These are phyloP conservation scores for Lacanobia wlatinum DNA, from an alignment of 2,888 invertebrate species.

Conservation along the genomic window DNA sequence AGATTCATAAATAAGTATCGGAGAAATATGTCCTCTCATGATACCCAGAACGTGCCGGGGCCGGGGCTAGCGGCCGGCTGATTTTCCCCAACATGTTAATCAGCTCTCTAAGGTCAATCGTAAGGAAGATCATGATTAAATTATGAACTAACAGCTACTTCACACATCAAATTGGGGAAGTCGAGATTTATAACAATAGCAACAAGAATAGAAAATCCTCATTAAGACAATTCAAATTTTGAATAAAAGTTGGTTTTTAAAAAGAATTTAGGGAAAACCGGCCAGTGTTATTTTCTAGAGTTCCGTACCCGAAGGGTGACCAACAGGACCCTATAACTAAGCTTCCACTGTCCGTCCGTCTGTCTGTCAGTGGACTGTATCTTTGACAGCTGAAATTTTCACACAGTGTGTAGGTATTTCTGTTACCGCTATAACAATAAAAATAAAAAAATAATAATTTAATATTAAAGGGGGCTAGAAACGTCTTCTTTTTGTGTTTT, in stretches of 20 bases:
- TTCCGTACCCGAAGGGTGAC: too few relatives aligned
- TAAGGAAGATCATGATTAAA: constrained; percentile 18
- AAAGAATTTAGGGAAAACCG: not conserved
- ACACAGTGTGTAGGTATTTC: too few relatives aligned
- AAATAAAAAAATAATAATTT: too few relatives aligned
- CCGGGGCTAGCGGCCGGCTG: not conserved
- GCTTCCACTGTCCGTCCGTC: too few relatives aligned
- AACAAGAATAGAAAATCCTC: not conserved
- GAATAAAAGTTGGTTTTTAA: not conserved
- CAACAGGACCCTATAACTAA: too few relatives aligned
- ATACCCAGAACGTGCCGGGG: constrained; percentile 14
- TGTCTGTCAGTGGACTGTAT: too few relatives aligned
- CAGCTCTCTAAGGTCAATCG: constrained; percentile 27
- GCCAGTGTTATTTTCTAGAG: not conserved
- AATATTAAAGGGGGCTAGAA: too few relatives aligned
- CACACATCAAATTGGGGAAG: not conserved
- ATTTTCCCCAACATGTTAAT: constrained; percentile 38
- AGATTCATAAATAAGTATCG: constrained; percentile 3
- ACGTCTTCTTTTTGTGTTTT: too few relatives aligned
- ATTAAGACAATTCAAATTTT: not conserved
- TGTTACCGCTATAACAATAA: too few relatives aligned
- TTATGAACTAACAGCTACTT: constrained; percentile 2
- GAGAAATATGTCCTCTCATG: not conserved
- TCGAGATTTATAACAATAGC: not conserved
- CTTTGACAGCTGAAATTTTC: too few relatives aligned